Percentiles rank a stretch among this genome's conserved stretches.
These are phyloP conservation scores for Chironomus striatipennis DNA, from an alignment of 1,140 invertebrate genomes.

Conservation along the genomic window DNA sequence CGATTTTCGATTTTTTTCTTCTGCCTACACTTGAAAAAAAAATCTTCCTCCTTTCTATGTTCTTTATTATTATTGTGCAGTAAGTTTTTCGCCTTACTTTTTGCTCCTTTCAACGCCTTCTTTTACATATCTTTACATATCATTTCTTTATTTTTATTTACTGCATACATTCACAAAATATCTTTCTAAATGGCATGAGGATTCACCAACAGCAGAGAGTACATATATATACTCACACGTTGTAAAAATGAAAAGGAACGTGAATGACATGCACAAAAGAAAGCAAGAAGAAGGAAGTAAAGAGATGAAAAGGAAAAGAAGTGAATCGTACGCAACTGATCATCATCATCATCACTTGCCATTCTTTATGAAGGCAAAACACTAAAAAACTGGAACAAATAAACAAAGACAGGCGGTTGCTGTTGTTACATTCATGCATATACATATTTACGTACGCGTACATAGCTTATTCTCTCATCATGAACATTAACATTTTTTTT, in stretches of 20 bases:
- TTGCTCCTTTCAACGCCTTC: not conserved
- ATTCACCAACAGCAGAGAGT: not conserved
- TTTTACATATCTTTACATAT: not conserved
- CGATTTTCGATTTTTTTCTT: constrained; percentile 20
- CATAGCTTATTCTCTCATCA: not conserved
- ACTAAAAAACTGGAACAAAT: not conserved
- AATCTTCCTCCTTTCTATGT: not conserved
- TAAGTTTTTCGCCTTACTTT: not conserved
- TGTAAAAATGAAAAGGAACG: not conserved
- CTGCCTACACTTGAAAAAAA: not conserved
- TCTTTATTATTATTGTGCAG: not conserved
- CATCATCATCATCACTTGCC: constrained; percentile 6
- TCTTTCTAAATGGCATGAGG: not conserved
- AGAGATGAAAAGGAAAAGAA: not conserved
- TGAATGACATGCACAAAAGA: not conserved
- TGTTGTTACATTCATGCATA: too few species aligned
- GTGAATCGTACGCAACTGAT: constrained; percentile 6
- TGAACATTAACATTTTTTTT: constrained; percentile 6
- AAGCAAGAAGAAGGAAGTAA: not conserved
- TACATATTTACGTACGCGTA: too few species aligned
- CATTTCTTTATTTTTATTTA: not conserved
- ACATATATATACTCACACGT: not conserved
- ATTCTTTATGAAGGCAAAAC: not conserved
- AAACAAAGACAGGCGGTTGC: not conserved
- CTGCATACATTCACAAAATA: not conserved